phyloP scores from a whole-genome alignment of 2,113 vertebrate species.

The cattle (Bos taurus) region DNA sequence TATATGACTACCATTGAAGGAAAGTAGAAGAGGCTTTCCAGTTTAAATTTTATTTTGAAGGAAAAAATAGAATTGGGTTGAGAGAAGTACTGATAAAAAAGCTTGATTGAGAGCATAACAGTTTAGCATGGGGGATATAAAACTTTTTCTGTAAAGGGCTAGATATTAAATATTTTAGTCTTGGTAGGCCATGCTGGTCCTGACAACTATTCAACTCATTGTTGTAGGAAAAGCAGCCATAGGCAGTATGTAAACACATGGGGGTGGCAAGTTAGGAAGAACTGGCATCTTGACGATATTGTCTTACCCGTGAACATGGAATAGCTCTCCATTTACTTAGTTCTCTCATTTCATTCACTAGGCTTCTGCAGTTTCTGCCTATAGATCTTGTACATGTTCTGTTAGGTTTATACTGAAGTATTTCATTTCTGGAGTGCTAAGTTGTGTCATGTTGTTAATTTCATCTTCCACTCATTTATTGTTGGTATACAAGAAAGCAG shows the following conservation, averaged over 20 bases:
- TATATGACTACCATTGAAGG: not conserved
- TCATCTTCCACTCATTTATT: not conserved
- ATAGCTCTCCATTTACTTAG: not conserved
- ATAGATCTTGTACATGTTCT: not conserved
- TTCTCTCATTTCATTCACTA: not conserved
- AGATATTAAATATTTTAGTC: not conserved
- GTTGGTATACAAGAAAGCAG: not conserved
- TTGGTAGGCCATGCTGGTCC: not conserved
- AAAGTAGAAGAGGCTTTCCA: not conserved
- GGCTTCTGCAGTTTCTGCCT: not conserved
- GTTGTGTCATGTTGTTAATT: not conserved
- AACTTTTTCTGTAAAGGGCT: not conserved
- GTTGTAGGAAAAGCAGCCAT: not conserved
- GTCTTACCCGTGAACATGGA: not conserved
- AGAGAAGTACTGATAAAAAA: not conserved
- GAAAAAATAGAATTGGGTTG: not conserved
- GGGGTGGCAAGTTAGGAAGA: not conserved
- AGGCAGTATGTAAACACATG: not conserved
- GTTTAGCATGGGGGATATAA: not conserved
- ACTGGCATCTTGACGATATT: not conserved
- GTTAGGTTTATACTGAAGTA: not conserved
- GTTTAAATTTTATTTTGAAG: slow-evolving; percentile 33
- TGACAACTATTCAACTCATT: not conserved
- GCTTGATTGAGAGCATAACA: not conserved
- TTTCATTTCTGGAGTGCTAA: not conserved